These are phyloP conservation scores for Ptyas mucosa DNA, from an alignment of 2,113 vertebrate species.

Conservation along the genomic window DNA sequence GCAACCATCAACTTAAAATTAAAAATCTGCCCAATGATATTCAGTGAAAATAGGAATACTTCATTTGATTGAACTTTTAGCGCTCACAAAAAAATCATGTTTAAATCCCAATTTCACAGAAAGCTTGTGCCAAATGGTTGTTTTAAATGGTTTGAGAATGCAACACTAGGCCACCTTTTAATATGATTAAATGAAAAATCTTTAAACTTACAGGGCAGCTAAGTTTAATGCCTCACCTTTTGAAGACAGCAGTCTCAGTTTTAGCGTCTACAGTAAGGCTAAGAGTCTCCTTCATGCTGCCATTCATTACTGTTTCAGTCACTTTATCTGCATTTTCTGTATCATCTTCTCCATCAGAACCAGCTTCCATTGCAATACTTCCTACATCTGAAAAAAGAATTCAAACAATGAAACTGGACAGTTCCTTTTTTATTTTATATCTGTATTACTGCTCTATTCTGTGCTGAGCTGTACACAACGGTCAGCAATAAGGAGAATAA, in stretches of 20 bases:
- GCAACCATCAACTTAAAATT: background rate
- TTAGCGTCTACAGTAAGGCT: slow-evolving; percentile 99
- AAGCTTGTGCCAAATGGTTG: background rate
- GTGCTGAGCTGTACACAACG: background rate
- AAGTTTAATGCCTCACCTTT: slow-evolving; percentile 77
- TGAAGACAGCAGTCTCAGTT: slow-evolving; percentile 98
- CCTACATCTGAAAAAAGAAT: slow-evolving; percentile 53
- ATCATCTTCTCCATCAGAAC: slow-evolving; percentile 79
- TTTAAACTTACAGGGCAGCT: background rate
- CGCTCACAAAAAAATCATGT: background rate
- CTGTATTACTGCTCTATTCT: background rate
- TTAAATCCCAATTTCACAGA: background rate
- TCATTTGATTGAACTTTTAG: background rate
- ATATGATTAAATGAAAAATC: background rate
- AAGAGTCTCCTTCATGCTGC: slow-evolving; percentile 97
- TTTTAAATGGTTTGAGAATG: background rate
- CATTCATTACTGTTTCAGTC: slow-evolving; percentile 97
- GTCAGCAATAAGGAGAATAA: background rate
- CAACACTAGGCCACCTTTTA: background rate
- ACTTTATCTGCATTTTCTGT: slow-evolving; percentile 88
- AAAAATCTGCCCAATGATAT: background rate
- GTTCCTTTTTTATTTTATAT: background rate
- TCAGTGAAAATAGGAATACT: background rate
- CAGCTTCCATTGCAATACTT: slow-evolving; percentile 74
- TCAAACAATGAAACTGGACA: background rate